These are phyloP conservation scores for Dendrolimus houi DNA, from an alignment of 2,888 invertebrate genomes.

Conservation along the genomic window DNA sequence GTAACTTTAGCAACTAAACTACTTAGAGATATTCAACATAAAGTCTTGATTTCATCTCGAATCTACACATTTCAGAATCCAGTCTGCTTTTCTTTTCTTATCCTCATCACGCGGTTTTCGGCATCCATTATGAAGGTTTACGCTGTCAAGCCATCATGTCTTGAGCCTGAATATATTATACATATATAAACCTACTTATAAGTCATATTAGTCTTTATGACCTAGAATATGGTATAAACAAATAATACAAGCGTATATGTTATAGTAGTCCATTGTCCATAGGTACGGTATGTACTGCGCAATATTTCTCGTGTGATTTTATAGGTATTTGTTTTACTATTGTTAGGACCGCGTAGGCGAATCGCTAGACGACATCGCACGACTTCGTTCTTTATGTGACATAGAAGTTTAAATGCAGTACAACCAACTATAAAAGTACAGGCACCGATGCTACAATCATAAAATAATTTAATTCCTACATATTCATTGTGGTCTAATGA, in stretches of 20 bases:
- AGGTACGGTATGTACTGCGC: slow-evolving; percentile 60
- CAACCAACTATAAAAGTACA: too few relatives aligned
- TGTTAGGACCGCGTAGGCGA: slow-evolving; percentile 48
- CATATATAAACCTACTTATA: too few relatives aligned
- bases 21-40: too few relatives aligned
- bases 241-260: neutral
- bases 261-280: slow-evolving; percentile 50
- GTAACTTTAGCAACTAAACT: too few relatives aligned
- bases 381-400: slow-evolving; percentile 2
- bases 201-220: slow-evolving; percentile 6
- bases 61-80: too few relatives aligned
- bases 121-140: too few relatives aligned
- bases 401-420: too few relatives aligned
- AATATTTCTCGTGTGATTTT: slow-evolving; percentile 38
- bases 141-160: too few relatives aligned
- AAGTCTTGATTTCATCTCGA: too few relatives aligned
- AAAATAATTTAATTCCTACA: neutral
- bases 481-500: slow-evolving; percentile 8
- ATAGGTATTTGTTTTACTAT: slow-evolving; percentile 19
- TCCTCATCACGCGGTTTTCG: too few relatives aligned
- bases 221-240: neutral
- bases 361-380: slow-evolving; percentile 23
- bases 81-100: too few relatives aligned
- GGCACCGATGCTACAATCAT: neutral
- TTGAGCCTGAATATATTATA: too few relatives aligned